Conservation (phyloP, 2,888 invertebrate species). For the Zelleria hepariella region DNA sequence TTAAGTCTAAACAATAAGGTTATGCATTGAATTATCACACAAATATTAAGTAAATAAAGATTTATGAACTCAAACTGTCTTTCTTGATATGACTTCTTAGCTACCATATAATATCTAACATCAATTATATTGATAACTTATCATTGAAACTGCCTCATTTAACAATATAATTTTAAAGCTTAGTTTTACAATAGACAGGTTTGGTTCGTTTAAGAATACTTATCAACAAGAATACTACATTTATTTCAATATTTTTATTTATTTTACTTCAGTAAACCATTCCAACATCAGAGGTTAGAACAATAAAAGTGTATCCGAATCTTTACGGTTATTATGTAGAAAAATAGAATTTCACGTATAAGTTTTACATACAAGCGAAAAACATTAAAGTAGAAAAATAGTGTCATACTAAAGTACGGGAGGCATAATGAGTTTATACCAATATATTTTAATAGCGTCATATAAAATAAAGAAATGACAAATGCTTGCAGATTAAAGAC, state of each 20-base stretch:
- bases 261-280: neutral
- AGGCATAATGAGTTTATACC: neutral
- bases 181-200: neutral
- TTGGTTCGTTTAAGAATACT: neutral
- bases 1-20: neutral
- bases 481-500: neutral
- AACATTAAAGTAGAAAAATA: slow-evolving; percentile 10
- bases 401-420: slow-evolving; percentile 1
- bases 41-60: neutral
- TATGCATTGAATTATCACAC: neutral
- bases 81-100: neutral
- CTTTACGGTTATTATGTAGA: neutral
- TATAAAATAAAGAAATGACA: slow-evolving; percentile 15
- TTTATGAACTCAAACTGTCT: neutral
- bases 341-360: slow-evolving; percentile 1
- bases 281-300: too few species aligned
- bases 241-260: neutral
- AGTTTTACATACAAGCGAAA: slow-evolving; percentile 6
- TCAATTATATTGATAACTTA: neutral
- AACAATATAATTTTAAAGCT: neutral
- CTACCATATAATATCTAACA: neutral
- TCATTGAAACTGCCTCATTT: neutral
- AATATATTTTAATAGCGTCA: slow-evolving; percentile 11
- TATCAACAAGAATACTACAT: neutral
- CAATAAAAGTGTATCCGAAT: too few species aligned